phyloP scores from a whole-genome alignment of 2,888 invertebrate species.

The Cyrtodaria siliqua region DNA sequence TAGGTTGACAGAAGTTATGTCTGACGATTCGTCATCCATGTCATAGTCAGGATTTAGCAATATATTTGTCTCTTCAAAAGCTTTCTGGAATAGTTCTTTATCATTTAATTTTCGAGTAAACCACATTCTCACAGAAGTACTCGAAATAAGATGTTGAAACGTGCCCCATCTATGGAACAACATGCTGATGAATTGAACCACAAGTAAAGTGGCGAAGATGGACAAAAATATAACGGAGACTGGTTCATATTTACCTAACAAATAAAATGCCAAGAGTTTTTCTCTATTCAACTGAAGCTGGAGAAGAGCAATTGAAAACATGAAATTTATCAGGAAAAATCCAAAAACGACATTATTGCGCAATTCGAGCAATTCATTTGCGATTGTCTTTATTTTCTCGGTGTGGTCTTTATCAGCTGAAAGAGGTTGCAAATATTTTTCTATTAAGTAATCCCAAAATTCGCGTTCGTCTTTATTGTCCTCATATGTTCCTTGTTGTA shows the following conservation, averaged over 20 bases:
- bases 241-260: slow-evolving; percentile 79
- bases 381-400: slow-evolving; percentile 50
- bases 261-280: slow-evolving; percentile 89
- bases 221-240: slow-evolving; percentile 97
- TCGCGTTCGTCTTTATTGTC: slow-evolving; percentile 93
- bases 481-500: background rate
- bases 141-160: slow-evolving; percentile 97
- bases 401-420: slow-evolving; percentile 92
- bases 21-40: too few relatives aligned
- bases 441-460: slow-evolving; percentile 97
- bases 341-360: slow-evolving; percentile 75
- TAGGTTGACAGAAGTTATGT: too few relatives aligned
- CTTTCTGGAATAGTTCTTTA: too few relatives aligned
- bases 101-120: too few relatives aligned
- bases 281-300: slow-evolving; percentile 93
- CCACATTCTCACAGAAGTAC: slow-evolving; percentile 88
- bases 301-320: slow-evolving; percentile 99
- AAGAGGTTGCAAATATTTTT: slow-evolving; percentile 97
- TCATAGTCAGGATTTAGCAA: too few relatives aligned
- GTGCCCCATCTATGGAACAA: slow-evolving; percentile 99
- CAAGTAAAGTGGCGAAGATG: slow-evolving; percentile 97
- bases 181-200: slow-evolving; percentile 98
- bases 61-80: too few relatives aligned
- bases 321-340: slow-evolving; percentile 96
- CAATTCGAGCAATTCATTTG: slow-evolving; percentile 58